These are phyloP conservation scores for Erythrolamprus reginae DNA, from an alignment of 2,113 vertebrate species.

Conservation along the genomic window DNA sequence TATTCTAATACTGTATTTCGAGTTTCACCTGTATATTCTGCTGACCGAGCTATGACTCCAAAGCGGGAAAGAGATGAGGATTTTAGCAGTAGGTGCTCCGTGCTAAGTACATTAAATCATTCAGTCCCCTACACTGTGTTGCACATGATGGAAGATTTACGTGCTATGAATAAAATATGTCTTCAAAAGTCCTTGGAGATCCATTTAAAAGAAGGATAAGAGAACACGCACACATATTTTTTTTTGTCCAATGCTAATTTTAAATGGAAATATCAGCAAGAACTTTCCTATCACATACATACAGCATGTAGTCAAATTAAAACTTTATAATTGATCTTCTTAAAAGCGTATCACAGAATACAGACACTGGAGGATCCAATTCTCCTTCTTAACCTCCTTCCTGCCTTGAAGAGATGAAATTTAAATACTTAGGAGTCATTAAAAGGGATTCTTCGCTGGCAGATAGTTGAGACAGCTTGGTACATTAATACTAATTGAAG, in stretches of 20 bases:
- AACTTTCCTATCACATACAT: neutral
- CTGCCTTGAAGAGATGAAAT: neutral
- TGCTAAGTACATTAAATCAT: constrained; percentile 11
- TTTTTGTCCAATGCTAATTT: neutral
- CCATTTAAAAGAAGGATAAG: neutral
- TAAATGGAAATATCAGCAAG: neutral
- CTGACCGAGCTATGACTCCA: neutral
- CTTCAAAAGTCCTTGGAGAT: neutral
- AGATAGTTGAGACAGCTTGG: neutral
- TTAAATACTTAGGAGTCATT: neutral
- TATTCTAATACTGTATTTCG: too few species aligned
- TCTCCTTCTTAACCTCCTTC: neutral
- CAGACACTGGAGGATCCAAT: neutral
- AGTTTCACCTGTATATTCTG: neutral
- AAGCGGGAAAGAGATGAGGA: neutral
- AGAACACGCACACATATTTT: fast-evolving
- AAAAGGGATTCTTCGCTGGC: neutral
- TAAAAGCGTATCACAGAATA: neutral
- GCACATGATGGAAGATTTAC: neutral
- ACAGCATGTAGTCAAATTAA: neutral
- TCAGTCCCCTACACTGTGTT: neutral
- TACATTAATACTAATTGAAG: constrained; percentile 1
- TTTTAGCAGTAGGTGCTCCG: neutral
- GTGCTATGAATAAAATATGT: neutral
- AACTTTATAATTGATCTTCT: neutral